Percentiles rank a stretch among this genome's conserved stretches.
These are phyloP conservation scores for Balearica regulorum DNA, from an alignment of 2,797 vertebrate genomes.

Conservation along the genomic window DNA sequence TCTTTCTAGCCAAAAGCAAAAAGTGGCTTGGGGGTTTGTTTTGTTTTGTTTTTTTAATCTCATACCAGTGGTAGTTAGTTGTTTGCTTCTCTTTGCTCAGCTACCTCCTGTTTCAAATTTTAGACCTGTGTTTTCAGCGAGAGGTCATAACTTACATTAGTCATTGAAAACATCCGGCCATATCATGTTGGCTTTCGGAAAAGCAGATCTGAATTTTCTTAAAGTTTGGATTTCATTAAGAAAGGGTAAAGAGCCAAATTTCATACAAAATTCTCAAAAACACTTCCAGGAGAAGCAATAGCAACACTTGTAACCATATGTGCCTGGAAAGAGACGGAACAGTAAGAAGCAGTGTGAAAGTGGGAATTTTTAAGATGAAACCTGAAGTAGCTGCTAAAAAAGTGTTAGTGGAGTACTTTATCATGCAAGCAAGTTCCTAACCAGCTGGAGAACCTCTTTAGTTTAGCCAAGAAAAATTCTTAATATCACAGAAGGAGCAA, in stretches of 20 bases:
- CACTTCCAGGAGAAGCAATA: not conserved
- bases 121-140: not conserved
- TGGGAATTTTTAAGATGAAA: not conserved
- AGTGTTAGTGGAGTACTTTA: not conserved
- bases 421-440: not conserved
- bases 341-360: not conserved
- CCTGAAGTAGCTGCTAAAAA: not conserved
- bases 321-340: not conserved
- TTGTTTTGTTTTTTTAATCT: not conserved
- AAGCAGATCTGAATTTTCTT: not conserved
- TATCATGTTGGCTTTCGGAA: not conserved
- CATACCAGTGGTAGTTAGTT: not conserved
- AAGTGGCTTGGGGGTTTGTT: not conserved
- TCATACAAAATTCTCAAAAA: not conserved
- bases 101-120: not conserved
- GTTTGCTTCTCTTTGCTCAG: not conserved
- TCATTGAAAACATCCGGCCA: not conserved
- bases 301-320: not conserved
- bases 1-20: not conserved
- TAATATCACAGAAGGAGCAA: not conserved
- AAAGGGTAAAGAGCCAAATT: not conserved
- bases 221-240: conserved; percentile 5
- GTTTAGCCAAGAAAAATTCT: not conserved
- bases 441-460: not conserved
- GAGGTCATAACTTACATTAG: not conserved